A percentile compares a stretch with the other conserved stretches of the same genome.
These are phyloP conservation scores for Cotesia glomerata DNA, from an alignment of 1,140 invertebrate species.

Conservation along the genomic window DNA sequence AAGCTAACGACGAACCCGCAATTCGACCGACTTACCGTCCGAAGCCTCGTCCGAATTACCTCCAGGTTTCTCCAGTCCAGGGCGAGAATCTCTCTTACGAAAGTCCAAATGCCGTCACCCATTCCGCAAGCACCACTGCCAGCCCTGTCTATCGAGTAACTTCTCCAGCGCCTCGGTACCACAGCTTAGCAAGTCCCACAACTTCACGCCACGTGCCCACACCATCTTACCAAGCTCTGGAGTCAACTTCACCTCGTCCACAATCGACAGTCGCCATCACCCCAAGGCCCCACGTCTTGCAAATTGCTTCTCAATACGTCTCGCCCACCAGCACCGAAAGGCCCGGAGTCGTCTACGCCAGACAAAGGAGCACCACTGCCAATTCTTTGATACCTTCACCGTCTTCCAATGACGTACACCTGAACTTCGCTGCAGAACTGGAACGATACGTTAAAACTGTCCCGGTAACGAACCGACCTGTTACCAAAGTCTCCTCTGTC, in stretches of 20 bases:
- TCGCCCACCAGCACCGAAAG: conserved; percentile 66
- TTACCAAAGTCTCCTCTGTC: conserved; percentile 40
- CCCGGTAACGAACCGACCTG: conserved; percentile 60
- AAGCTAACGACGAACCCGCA: conserved; percentile 65
- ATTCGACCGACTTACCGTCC: conserved; percentile 42
- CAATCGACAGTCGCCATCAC: conserved; percentile 64
- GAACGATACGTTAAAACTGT: conserved; percentile 80
- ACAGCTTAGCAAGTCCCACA: conserved; percentile 51
- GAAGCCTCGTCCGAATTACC: conserved; percentile 45
- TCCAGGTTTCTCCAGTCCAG: conserved; percentile 47
- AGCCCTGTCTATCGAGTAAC: conserved; percentile 61
- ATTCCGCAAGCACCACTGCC: conserved; percentile 36
- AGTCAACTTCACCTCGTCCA: conserved; percentile 50
- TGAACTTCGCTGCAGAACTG: conserved; percentile 77
- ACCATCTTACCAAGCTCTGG: conserved; percentile 55
- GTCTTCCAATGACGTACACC: conserved; percentile 55
- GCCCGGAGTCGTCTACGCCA: conserved; percentile 47
- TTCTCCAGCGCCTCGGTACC: conserved; percentile 48
- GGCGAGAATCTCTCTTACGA: conserved; percentile 39
- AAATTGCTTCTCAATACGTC: conserved; percentile 68
- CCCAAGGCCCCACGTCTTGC: conserved; percentile 69
- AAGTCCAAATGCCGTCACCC: conserved; percentile 49
- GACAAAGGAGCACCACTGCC: conserved; percentile 48
- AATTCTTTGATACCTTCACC: conserved; percentile 52
- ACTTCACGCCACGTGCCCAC: conserved; percentile 41